Evolutionary conservation across 2,113 vertebrate genomes (phyloP), one percentile per base, ranked within the genome.

Genomic region (Toxotes chatareus): DNA sequence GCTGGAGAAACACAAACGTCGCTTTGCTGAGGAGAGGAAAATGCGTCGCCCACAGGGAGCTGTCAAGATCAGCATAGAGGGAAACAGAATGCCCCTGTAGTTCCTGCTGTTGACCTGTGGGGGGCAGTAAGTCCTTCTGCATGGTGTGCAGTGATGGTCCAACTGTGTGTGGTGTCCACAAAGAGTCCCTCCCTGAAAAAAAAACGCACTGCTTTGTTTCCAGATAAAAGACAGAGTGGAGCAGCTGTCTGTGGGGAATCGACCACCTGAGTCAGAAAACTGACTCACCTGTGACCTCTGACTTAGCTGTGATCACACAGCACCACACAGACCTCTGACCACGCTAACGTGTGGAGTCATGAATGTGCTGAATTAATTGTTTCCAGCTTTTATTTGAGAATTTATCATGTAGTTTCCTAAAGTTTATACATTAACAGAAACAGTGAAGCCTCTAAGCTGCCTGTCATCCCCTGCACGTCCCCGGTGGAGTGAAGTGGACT

Each of bases 61-160:
- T 4, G 96, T 99, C 91, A 99, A 96, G 95, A 97, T 99, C 97
- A 99, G 97, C 95, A 97, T 99, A 89, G 98, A 99, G 94, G 97
- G 98, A 67, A 99, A 97, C 96, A 95, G 95, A 73, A 98, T 98
- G 97, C 97, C 97, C 82, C 94, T 98, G 92, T 99, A 98, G 91
- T 12, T 62, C 23, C 90, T 68, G 27, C 76, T 3, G 42, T 4
- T 12, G 16, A 0, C 88, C 88, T 85, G 77, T 19, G 14, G 80
- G 88, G 94, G 94, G 92, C 92, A 91, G 94, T 95, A 93, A 94
- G 95, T 95, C 82, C 56, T 57, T 40, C 72, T 90, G 93, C 91
- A 94, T 92, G 92, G 79, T 64, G 86, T 88, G 72, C 40, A 1
- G 68, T 55, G 80, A 13, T 9, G 83, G 47, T 19, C 11, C 53